Base-by-base conservation (phyloP, 2,113 vertebrate species). In the Pelmatolapia mariae region DNA sequence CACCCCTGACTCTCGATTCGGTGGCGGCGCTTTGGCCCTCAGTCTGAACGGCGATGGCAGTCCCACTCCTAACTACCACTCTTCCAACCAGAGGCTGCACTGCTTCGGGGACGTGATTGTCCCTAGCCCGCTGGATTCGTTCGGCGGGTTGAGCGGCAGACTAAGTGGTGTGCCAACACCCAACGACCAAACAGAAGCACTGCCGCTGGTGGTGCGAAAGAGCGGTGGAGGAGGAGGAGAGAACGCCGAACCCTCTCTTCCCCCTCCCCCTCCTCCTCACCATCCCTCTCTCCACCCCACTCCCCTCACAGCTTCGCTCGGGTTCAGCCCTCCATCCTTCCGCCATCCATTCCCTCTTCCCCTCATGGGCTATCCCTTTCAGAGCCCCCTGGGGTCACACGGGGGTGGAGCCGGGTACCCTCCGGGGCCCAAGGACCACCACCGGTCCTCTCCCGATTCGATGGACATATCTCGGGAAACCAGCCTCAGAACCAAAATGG, bases 401-500 rank as follows among this genome's bases (percentile, higher is more conserved):
- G 97, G 98, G 1, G 97, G 97, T 0, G 97, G 97, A 84, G 96
- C 96, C 83, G 98, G 94, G 45, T 96, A 95, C 96, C 95, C 97
- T 96, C 86, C 91, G 2, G 93, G 92, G 2, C 97, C 97, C 40
- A 99, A 99, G 92, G 98, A 96, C 85, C 94, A 93, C 84, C 93
- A 98, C 29, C 96, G 97, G 40, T 96, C 97, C 90, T 99, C 99
- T 82, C 99, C 99, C 0, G 98, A 99, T 87, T 98, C 97, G 85
- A 97, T 99, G 68, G 98, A 99, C 97, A 96, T 99, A 92, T 97
- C 97, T 86, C 97, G 98, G 94, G 99, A 99, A 95, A 98, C 97
- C 83, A 98, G 98, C 95, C 97, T 99, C 97, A 97, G 98, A 97
- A 98, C 98, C 98, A 99, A 99, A 97, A 99, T 99, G 98, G 98